Conservation (phyloP, 2,888 invertebrate genomes). For the Ypsolopha sequella region DNA sequence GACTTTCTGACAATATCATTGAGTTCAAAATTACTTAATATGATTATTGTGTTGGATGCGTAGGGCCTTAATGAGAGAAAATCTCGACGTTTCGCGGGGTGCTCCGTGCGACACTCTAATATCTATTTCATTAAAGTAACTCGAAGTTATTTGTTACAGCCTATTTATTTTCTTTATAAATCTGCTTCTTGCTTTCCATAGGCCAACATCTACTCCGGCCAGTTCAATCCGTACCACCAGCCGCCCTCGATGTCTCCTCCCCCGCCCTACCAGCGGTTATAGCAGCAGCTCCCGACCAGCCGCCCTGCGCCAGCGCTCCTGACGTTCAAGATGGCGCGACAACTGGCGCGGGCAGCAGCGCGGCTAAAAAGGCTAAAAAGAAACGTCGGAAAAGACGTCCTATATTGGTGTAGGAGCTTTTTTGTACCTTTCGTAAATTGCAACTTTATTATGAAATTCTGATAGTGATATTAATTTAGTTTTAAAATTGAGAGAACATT, state of each 20-base stretch:
- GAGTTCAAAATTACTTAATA: too few relatives aligned
- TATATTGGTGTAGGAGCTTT: conserved; percentile 41
- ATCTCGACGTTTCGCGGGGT: too few relatives aligned
- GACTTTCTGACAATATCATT: too few relatives aligned
- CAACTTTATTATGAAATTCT: background rate
- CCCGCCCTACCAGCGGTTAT: conserved; percentile 57
- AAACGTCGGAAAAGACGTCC: conserved; percentile 47
- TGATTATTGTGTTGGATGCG: too few relatives aligned
- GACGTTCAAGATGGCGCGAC: conserved; percentile 8
- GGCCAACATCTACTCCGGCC: conserved; percentile 62
- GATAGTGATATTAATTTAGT: background rate
- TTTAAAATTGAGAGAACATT: background rate
- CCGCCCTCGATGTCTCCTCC: conserved; percentile 43
- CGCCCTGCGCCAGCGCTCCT: conserved; percentile 15
- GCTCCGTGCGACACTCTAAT: too few relatives aligned
- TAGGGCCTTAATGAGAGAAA: too few relatives aligned
- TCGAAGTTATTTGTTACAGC: too few relatives aligned
- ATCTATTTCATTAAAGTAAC: too few relatives aligned
- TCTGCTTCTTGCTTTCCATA: conserved; percentile 48
- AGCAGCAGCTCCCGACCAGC: conserved; percentile 42
- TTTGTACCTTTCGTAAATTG: conserved; percentile 14
- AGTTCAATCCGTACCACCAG: conserved; percentile 62
- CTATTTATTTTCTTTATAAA: background rate
- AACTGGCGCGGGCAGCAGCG: conserved; percentile 22
- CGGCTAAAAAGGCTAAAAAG: conserved; percentile 33